Evolutionary conservation across 1,140 invertebrate species (phyloP).

Genomic region (Macrostomum lignano): DNA sequence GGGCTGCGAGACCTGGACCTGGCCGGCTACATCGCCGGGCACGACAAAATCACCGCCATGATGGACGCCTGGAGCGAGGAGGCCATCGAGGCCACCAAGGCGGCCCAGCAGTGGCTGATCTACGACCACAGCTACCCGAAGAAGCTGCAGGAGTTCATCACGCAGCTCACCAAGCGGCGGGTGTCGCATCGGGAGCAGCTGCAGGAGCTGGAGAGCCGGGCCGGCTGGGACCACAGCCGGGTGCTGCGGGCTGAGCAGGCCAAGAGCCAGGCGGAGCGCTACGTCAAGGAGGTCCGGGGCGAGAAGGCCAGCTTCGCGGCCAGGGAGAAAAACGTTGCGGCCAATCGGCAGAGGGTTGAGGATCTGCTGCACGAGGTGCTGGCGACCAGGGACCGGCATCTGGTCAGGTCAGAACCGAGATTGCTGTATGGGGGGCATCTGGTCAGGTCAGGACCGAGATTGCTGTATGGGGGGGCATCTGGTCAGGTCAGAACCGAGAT

Average conservation of each 20-base stretch:
- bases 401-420: too few species aligned
- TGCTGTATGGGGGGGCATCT: too few species aligned
- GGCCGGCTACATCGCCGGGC: conserved; percentile 9
- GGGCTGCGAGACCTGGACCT: conserved; percentile 7
- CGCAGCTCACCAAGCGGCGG: conserved; percentile 6
- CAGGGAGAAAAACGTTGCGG: too few species aligned
- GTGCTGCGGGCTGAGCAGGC: too few species aligned
- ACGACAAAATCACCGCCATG: conserved; percentile 9
- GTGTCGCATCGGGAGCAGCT: conserved; percentile 9
- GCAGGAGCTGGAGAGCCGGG: conserved; percentile 4
- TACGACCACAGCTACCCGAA: conserved; percentile 11
- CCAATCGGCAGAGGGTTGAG: too few species aligned
- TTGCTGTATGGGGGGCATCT: too few species aligned
- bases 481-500: too few species aligned
- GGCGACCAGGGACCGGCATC: too few species aligned
- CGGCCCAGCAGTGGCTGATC: conserved; percentile 11
- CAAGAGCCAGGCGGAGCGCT: background rate
- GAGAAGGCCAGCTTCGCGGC: too few species aligned
- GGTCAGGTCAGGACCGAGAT: too few species aligned
- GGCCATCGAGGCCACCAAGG: conserved; percentile 8
- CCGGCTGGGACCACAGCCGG: background rate
- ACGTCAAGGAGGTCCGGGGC: too few species aligned
- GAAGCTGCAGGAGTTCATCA: conserved; percentile 10
- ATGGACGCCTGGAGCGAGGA: conserved; percentile 8
- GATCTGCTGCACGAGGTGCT: too few species aligned